Conservation (phyloP, 2,113 vertebrate genomes). For the Pomatorhinus ruficollis region DNA sequence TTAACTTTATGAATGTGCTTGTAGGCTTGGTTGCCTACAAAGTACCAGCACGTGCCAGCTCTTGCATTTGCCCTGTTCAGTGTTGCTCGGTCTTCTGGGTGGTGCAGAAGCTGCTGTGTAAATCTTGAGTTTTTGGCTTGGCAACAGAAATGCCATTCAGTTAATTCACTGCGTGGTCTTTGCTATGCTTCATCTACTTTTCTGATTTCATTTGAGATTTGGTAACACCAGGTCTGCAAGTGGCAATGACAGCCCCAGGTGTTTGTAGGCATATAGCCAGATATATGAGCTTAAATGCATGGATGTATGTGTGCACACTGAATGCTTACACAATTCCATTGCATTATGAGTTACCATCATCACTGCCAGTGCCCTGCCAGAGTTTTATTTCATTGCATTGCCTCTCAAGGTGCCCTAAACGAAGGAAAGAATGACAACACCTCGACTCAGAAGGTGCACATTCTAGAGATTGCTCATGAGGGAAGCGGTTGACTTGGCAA, state of each 20-base stretch:
- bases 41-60: background rate
- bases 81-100: background rate
- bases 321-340: background rate
- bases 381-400: background rate
- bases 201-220: background rate
- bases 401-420: background rate
- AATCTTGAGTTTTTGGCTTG: background rate
- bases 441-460: accelerated
- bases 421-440: background rate
- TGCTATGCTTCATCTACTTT: background rate
- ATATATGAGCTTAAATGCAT: background rate
- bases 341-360: background rate
- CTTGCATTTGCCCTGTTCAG: background rate
- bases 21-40: background rate
- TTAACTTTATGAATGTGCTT: background rate
- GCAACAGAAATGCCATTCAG: background rate
- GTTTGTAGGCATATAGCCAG: background rate
- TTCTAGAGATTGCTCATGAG: constrained; percentile 7
- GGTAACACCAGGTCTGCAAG: background rate
- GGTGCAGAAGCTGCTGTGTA: background rate
- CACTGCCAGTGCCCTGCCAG: background rate
- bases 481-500: constrained; percentile 39
- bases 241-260: background rate
- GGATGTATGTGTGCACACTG: background rate
- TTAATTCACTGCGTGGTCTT: background rate